Evolutionary conservation across 2,797 vertebrate genomes (phyloP).

Genomic region (Carapus acus): DNA sequence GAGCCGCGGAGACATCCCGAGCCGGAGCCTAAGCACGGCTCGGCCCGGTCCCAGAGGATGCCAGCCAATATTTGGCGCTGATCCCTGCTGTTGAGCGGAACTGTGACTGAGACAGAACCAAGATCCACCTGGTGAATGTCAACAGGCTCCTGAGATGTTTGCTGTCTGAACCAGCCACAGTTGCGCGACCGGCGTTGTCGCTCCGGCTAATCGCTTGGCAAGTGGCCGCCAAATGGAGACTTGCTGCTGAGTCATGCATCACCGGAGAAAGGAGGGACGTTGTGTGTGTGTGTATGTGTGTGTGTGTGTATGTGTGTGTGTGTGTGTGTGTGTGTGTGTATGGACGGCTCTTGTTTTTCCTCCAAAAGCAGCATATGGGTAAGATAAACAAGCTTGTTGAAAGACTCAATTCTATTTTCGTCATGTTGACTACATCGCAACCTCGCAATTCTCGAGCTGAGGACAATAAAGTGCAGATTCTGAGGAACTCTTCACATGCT

Average conservation of each 20-base stretch:
- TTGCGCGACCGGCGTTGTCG: conserved; percentile 15
- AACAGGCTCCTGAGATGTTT: conserved; percentile 13
- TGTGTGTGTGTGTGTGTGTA: no score
- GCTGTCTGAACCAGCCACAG: conserved; percentile 16
- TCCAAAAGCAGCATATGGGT: conserved; percentile 12
- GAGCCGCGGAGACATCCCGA: conserved; percentile 15
- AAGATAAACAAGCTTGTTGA: conserved; percentile 20
- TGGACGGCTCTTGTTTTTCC: neutral
- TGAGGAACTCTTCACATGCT: conserved; percentile 11
- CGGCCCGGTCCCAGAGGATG: conserved; percentile 17
- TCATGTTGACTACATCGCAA: conserved; percentile 10
- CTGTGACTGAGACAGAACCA: conserved; percentile 27
- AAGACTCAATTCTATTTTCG: conserved; percentile 12
- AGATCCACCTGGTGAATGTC: conserved; percentile 2
- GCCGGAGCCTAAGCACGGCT: conserved; percentile 7
- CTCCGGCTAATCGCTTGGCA: conserved; percentile 25
- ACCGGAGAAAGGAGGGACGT: neutral
- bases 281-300: no score
- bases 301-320: no score
- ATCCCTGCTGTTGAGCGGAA: conserved; percentile 8
- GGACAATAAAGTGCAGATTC: conserved; percentile 7
- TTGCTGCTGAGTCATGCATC: conserved; percentile 8
- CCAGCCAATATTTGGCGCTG: conserved; percentile 18
- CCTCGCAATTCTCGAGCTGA: conserved; percentile 10
- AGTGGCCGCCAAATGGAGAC: conserved; percentile 9